Evolutionary conservation across 2,888 invertebrate genomes (phyloP).

Genomic region (Philereme vetulata): DNA sequence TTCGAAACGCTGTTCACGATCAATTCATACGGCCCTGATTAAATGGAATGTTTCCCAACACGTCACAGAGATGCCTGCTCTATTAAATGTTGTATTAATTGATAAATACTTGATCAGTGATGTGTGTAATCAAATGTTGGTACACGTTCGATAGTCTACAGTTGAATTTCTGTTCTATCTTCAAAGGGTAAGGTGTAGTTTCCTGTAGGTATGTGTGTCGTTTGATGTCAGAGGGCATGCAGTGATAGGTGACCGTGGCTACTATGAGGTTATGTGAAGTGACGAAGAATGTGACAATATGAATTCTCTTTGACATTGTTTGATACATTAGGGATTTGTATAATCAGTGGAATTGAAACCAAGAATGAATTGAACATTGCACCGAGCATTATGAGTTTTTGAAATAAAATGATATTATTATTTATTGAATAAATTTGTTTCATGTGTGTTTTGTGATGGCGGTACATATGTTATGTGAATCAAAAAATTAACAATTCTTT

Average conservation of each 20-base stretch:
- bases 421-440: no score
- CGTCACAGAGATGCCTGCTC: slow-evolving; percentile 65
- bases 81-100: slow-evolving; percentile 78
- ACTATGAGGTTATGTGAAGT: slow-evolving; percentile 43
- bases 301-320: slow-evolving; percentile 37
- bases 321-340: slow-evolving; percentile 14
- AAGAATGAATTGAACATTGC: not conserved
- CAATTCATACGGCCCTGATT: slow-evolving; percentile 43
- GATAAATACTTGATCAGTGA: slow-evolving; percentile 79
- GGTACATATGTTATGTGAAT: no score
- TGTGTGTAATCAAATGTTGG: slow-evolving; percentile 80
- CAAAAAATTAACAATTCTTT: no score
- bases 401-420: no score
- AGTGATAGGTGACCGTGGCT: slow-evolving; percentile 45
- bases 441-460: no score
- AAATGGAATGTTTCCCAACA: slow-evolving; percentile 61
- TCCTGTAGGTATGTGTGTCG: slow-evolving; percentile 18
- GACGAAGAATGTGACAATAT: slow-evolving; percentile 45
- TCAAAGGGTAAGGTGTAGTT: slow-evolving; percentile 19
- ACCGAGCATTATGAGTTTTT: no score
- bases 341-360: not conserved
- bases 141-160: slow-evolving; percentile 47
- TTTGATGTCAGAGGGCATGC: slow-evolving; percentile 38
- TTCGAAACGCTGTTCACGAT: not conserved
- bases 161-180: slow-evolving; percentile 27